Conservation (phyloP, 2,113 vertebrate genomes). For the Trachemys scripta region DNA sequence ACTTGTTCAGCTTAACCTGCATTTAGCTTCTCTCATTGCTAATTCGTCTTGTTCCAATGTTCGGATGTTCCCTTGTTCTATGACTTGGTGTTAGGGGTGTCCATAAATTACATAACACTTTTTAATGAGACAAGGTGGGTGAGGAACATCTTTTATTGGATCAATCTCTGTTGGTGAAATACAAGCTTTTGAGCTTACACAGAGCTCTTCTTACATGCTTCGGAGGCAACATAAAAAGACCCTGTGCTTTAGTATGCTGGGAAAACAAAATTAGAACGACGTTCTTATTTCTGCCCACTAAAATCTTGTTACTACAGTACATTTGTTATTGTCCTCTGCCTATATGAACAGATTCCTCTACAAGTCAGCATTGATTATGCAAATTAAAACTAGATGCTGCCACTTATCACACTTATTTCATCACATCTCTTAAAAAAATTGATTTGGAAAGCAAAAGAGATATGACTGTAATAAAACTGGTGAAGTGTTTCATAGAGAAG, state of each 20-base stretch:
- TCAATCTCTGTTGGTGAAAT: neutral
- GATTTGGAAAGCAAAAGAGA: neutral
- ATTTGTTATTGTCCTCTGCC: conserved; percentile 55
- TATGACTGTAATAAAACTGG: conserved; percentile 20
- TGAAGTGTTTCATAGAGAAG: neutral
- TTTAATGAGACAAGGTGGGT: neutral
- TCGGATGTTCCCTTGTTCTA: neutral
- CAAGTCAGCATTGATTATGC: conserved; percentile 60
- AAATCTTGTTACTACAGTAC: neutral
- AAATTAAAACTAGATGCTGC: conserved; percentile 43
- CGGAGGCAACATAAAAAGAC: neutral
- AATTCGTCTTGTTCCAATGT: neutral
- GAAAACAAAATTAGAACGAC: neutral
- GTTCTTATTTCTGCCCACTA: conserved; percentile 34
- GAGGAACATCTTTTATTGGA: neutral
- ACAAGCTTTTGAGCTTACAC: neutral
- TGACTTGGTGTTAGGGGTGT: neutral
- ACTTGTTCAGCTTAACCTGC: neutral
- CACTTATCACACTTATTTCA: conserved; percentile 34
- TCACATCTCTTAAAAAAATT: neutral
- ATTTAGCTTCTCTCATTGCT: neutral
- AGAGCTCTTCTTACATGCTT: neutral
- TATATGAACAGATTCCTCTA: conserved; percentile 40
- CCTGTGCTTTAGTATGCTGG: neutral
- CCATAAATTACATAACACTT: neutral